These are phyloP conservation scores for Scartelaos histophorus DNA, from an alignment of 2,113 vertebrate genomes.

Conservation along the genomic window DNA sequence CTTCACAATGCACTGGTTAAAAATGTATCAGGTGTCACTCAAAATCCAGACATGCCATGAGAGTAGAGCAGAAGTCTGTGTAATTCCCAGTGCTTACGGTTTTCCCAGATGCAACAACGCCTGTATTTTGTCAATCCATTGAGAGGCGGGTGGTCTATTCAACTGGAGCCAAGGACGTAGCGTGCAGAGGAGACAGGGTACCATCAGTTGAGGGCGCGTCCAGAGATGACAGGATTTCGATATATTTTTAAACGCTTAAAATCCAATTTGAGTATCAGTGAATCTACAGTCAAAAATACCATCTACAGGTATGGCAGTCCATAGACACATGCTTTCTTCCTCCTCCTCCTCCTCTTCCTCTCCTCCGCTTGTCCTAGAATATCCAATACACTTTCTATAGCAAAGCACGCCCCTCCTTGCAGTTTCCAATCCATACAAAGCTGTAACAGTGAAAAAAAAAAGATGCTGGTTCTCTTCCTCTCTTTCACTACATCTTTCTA, in stretches of 20 bases:
- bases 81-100: conserved; percentile 28
- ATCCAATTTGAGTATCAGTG: conserved; percentile 22
- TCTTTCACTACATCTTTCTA: no score
- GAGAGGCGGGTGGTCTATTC: conserved; percentile 34
- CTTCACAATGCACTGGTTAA: conserved; percentile 15
- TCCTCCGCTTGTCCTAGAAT: conserved; percentile 31
- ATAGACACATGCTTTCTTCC: conserved; percentile 21
- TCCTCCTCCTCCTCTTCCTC: conserved; percentile 10
- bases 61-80: neutral
- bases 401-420: conserved; percentile 54
- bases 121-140: conserved; percentile 48
- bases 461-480: neutral
- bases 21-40: conserved; percentile 34
- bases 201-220: conserved; percentile 51
- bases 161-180: conserved; percentile 33
- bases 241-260: neutral
- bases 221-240: conserved; percentile 62
- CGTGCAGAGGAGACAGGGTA: conserved; percentile 38
- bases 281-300: conserved; percentile 21
- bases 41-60: conserved; percentile 34
- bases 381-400: conserved; percentile 48
- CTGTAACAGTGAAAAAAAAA: no score
- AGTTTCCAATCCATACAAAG: neutral
- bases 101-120: conserved; percentile 32
- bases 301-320: conserved; percentile 48